Conservation (phyloP, 2,797 vertebrate genomes). For the Sparus aurata region DNA sequence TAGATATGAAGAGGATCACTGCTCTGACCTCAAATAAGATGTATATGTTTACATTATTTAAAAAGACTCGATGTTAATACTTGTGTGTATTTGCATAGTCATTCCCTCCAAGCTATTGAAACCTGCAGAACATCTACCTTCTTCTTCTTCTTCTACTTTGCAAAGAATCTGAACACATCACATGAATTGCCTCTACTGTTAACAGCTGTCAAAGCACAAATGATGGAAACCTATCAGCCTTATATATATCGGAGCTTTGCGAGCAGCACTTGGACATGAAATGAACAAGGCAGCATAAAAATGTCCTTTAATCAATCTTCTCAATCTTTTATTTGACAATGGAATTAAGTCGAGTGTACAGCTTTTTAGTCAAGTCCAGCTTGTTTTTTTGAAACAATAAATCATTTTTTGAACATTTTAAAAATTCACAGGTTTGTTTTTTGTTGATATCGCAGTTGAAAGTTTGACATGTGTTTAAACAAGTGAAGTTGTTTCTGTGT, state of each 20-base stretch:
- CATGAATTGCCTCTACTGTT: constrained; percentile 85
- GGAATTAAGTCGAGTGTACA: constrained; percentile 13
- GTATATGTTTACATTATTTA: constrained; percentile 99
- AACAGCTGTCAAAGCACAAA: constrained; percentile 69
- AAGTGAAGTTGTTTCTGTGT: constrained; percentile 17
- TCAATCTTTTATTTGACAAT: constrained; percentile 43
- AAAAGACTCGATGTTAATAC: constrained; percentile 96
- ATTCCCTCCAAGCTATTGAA: constrained; percentile 90
- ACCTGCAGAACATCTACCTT: constrained; percentile 76
- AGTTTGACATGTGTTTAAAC: not conserved
- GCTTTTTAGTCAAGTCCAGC: constrained; percentile 14
- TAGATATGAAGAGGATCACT: constrained; percentile 90
- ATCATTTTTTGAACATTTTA: not conserved
- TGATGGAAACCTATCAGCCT: constrained; percentile 60
- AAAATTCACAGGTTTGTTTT: constrained; percentile 8
- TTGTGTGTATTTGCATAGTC: constrained; percentile 95
- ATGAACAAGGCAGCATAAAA: constrained; percentile 32
- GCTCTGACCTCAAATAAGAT: constrained; percentile 96
- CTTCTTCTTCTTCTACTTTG: constrained; percentile 78
- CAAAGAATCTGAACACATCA: constrained; percentile 63
- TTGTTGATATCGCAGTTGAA: not conserved
- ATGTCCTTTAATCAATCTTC: constrained; percentile 20
- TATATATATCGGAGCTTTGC: constrained; percentile 42
- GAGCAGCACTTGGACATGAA: constrained; percentile 48
- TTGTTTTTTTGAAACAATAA: constrained; percentile 9